Percentiles rank a stretch among this genome's conserved stretches.
Conservation (phyloP, 2,113 vertebrate genomes). For the Uropsilus gracilis region DNA sequence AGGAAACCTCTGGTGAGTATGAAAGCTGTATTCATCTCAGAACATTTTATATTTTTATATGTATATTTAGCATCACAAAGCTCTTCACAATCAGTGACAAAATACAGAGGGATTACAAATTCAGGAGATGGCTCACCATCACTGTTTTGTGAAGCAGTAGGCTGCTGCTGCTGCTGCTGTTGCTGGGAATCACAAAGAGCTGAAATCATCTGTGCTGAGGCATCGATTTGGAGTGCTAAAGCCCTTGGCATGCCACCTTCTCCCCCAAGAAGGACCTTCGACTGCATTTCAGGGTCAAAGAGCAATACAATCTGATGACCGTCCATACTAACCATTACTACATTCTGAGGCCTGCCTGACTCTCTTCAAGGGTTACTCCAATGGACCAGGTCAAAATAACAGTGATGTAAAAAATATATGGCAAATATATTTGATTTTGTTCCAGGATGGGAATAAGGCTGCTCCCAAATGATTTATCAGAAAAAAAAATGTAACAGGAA, state of each 20-base stretch:
- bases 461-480: background rate
- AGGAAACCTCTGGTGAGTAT: background rate
- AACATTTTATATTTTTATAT: background rate
- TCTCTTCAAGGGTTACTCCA: background rate
- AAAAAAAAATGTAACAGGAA: background rate
- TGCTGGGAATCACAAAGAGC: background rate
- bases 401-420: background rate
- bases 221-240: background rate
- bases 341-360: background rate
- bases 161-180: background rate
- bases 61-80: constrained; percentile 69
- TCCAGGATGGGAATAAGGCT: background rate
- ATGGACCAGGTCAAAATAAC: background rate
- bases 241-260: no score
- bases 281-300: background rate
- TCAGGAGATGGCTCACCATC: constrained; percentile 62
- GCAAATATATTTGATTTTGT: background rate
- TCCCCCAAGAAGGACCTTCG: background rate
- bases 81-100: constrained; percentile 62
- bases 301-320: rapidly evolving
- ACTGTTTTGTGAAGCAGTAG: constrained; percentile 43
- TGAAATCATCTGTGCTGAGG: background rate
- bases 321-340: no score
- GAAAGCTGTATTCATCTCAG: background rate
- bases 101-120: constrained; percentile 73